Base-by-base conservation (phyloP, 2,113 vertebrate genomes). In the Corythaixoides concolor region DNA sequence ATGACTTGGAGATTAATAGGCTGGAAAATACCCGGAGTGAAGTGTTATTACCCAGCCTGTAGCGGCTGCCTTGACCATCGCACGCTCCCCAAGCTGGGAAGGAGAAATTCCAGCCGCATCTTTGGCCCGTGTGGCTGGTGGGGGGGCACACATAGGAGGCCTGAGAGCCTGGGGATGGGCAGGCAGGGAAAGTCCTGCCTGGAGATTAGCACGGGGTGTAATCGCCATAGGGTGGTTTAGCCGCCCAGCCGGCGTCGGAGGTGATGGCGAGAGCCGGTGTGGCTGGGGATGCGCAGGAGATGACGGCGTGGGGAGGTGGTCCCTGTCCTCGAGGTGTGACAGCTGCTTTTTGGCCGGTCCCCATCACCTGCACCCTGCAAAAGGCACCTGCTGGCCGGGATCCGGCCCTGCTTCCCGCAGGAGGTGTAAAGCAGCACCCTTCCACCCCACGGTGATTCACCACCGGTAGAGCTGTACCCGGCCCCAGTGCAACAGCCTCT, bases 1-100 rank as follows among this genome's bases (percentile, higher is more conserved):
- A 96, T 35, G 89, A 97, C 93, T 91, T 37, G 52, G 93, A 88
- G 94, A 95, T 93, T 96, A 97, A 96, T 92, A 94, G 93, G 91
- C 77, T 96, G 91, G 91, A 86, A 96, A 93, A 86, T 59, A 88
- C 72, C 90, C 76, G 60, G 66, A 87, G 70, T 8, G 67, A 83
- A 95, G 76, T 37, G 89, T 78, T 85, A 81, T 91, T 94, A 72
- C 33, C 53, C 59, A 3, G 75, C 59, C 81, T 27, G 59, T 11
- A 58, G 84, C 0, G 23, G 62, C 82, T 6, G 27, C 84, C 62
- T 62, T 87, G 91, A 67, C 59, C 37, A 2, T 6, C 5, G 2
- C 63, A 26, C 8, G 0, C 27, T 75, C 28, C 56, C 50, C 62
- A n/a, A 15, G 21, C n/a, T 33, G 45, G 30, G 78, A 88, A 89